Percentiles rank a stretch among this genome's conserved stretches.
Evolutionary conservation across 2,888 invertebrate species (phyloP).

Genomic region (Odontocerum albicorne): DNA sequence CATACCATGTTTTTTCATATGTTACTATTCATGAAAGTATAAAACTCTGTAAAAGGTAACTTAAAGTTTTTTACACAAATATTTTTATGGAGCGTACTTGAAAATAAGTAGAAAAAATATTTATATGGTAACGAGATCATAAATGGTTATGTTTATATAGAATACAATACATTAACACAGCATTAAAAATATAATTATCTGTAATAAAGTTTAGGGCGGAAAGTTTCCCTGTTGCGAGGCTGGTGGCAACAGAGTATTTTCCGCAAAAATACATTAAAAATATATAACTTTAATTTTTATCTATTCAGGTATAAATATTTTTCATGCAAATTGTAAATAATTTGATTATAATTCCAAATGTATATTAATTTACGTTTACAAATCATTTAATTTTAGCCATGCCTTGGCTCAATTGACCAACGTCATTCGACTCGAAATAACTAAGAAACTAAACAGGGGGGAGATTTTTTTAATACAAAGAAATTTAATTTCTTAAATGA

Average conservation of each 20-base stretch:
- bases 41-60: conserved; percentile 19
- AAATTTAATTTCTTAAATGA: too few species aligned
- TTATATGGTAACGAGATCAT: conserved; percentile 29
- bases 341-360: conserved; percentile 28
- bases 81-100: conserved; percentile 13
- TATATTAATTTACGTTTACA: conserved; percentile 25
- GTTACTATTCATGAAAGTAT: neutral
- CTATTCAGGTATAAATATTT: conserved; percentile 30
- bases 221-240: conserved; percentile 34
- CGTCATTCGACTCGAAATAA: neutral
- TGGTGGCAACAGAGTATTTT: conserved; percentile 34
- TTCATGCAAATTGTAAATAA: conserved; percentile 32
- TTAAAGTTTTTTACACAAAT: too few species aligned
- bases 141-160: conserved; percentile 19
- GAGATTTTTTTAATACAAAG: too few species aligned
- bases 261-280: conserved; percentile 32
- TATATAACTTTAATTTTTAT: conserved; percentile 25
- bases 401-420: conserved; percentile 32
- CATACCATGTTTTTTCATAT: neutral
- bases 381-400: conserved; percentile 29
- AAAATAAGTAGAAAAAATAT: conserved; percentile 32
- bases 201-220: conserved; percentile 19
- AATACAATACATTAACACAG: conserved; percentile 29
- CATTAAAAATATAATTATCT: conserved; percentile 34
- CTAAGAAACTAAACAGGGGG: neutral